Conservation (phyloP, 2,888 invertebrate species). For the Lycia hirtaria region DNA sequence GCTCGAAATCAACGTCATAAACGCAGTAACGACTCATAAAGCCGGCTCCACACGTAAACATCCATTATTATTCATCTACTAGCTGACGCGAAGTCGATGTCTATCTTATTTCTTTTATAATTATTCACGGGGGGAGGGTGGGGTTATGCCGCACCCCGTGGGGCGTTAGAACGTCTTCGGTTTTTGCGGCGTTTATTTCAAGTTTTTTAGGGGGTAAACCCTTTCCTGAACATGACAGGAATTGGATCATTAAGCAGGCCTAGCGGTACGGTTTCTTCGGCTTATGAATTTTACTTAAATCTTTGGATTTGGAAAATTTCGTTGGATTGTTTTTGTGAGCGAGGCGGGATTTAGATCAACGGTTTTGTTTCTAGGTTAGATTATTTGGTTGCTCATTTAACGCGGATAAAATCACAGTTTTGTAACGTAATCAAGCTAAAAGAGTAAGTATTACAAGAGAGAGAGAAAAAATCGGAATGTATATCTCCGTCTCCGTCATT, state of each 20-base stretch:
- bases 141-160: conserved; percentile 51
- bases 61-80: conserved; percentile 83
- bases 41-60: conserved; percentile 78
- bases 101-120: conserved; percentile 86
- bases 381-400: too few relatives aligned
- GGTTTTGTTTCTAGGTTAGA: too few relatives aligned
- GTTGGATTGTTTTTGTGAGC: conserved; percentile 2
- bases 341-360: background rate
- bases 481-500: too few relatives aligned
- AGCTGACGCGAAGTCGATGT: conserved; percentile 82
- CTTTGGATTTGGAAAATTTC: conserved; percentile 29
- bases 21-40: conserved; percentile 68
- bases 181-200: conserved; percentile 85
- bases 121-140: conserved; percentile 70
- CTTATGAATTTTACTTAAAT: conserved; percentile 51
- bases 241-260: conserved; percentile 85
- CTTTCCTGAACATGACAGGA: conserved; percentile 86
- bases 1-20: conserved; percentile 49
- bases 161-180: conserved; percentile 79
- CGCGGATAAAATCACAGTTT: too few relatives aligned
- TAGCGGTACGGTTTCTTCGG: conserved; percentile 49
- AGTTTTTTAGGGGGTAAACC: conserved; percentile 85
- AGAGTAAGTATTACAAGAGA: too few relatives aligned
- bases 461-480: too few relatives aligned
- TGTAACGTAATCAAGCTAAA: too few relatives aligned